These are phyloP conservation scores for Cinclus mexicanus DNA, from an alignment of 2,113 vertebrate species.

Conservation along the genomic window DNA sequence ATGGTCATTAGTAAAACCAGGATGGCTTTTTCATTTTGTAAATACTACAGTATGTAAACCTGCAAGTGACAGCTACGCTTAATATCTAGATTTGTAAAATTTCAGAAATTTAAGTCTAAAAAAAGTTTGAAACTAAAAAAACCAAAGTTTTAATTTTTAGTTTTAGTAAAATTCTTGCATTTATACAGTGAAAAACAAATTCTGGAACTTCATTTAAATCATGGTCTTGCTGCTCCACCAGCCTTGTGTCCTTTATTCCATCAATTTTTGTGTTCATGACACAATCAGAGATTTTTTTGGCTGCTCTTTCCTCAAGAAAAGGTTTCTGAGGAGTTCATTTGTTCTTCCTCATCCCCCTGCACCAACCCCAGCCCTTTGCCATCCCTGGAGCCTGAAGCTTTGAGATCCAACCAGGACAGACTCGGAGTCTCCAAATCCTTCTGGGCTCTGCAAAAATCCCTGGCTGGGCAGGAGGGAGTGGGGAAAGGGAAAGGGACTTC, in stretches of 20 bases:
- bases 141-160: background rate
- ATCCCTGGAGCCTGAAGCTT: background rate
- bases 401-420: background rate
- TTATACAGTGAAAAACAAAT: background rate
- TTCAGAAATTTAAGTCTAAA: background rate
- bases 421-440: fast-evolving
- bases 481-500: background rate
- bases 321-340: background rate
- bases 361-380: background rate
- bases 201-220: background rate
- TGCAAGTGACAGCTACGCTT: background rate
- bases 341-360: background rate
- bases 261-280: background rate
- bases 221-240: background rate
- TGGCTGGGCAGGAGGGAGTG: background rate
- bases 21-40: background rate
- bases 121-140: background rate
- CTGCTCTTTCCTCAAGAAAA: background rate
- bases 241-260: background rate
- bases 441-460: background rate
- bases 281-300: background rate
- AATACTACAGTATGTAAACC: background rate
- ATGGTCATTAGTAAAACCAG: background rate
- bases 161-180: background rate
- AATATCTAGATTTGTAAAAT: background rate